phyloP scores from a whole-genome alignment of 2,888 invertebrate species.

The Chymomyza procnemis region DNA sequence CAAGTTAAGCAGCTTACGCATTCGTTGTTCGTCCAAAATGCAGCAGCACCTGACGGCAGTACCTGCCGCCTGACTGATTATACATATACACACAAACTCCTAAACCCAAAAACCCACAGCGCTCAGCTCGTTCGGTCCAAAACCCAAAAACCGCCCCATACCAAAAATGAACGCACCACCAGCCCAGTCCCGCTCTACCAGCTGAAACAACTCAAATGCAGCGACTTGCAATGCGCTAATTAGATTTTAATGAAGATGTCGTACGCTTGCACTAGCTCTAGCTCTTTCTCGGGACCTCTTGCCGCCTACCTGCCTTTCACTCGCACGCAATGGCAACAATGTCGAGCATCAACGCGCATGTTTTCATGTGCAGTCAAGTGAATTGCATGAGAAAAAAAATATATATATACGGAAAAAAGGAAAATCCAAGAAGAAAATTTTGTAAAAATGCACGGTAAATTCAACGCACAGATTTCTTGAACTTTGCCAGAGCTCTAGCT shows the following conservation, averaged over 20 bases:
- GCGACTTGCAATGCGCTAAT: conserved; percentile 68
- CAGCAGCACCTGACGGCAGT: conserved; percentile 18
- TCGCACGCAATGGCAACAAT: conserved; percentile 36
- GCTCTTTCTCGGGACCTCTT: conserved; percentile 8
- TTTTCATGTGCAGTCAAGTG: conserved; percentile 51
- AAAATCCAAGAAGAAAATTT: conserved; percentile 22
- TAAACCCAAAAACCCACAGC: background rate
- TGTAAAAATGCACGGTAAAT: conserved; percentile 23
- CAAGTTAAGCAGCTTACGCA: conserved; percentile 67
- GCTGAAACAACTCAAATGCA: conserved; percentile 18
- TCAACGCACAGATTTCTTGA: conserved; percentile 19
- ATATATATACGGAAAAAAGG: no score
- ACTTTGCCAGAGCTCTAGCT: background rate
- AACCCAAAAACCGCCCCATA: conserved; percentile 8
- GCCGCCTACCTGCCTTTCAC: background rate
- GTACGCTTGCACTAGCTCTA: conserved; percentile 31
- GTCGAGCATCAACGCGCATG: conserved; percentile 56
- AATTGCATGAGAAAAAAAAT: background rate
- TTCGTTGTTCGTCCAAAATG: conserved; percentile 21
- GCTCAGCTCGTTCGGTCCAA: background rate
- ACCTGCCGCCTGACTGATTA: conserved; percentile 35
- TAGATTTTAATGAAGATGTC: conserved; percentile 77
- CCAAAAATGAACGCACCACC: conserved; percentile 10
- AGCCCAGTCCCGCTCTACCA: no score
- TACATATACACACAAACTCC: conserved; percentile 26